Percentiles rank a stretch among this genome's conserved stretches.
phyloP scores from a whole-genome alignment of 2,888 invertebrate genomes.

The Nomada ferruginata region DNA sequence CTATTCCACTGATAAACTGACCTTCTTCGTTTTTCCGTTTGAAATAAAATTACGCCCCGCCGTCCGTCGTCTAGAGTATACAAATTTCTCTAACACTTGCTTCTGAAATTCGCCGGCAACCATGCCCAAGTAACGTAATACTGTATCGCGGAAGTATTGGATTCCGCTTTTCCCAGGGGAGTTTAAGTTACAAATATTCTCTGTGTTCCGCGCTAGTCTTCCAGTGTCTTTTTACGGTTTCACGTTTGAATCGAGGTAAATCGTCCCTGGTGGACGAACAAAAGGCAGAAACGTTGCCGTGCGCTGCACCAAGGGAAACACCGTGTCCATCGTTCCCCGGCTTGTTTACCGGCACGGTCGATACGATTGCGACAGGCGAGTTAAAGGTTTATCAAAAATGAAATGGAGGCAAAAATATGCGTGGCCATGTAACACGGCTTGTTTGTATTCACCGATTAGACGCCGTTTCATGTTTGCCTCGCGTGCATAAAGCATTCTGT shows the following conservation, averaged over 20 bases:
- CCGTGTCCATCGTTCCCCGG: background rate
- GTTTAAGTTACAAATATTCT: conserved; percentile 59
- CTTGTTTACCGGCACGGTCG: background rate
- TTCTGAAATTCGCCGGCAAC: conserved; percentile 29
- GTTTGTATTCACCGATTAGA: conserved; percentile 35
- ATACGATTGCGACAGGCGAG: background rate
- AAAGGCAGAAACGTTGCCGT: conserved; percentile 13
- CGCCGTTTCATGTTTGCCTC: conserved; percentile 25
- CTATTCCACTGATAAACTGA: background rate
- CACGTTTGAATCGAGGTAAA: conserved; percentile 41
- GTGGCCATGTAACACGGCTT: background rate
- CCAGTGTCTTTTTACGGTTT: conserved; percentile 29
- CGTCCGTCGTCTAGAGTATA: conserved; percentile 25
- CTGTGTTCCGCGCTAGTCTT: conserved; percentile 29
- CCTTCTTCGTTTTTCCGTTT: background rate
- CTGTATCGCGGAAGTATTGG: conserved; percentile 43
- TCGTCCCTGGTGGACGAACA: conserved; percentile 37
- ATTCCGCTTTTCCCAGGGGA: conserved; percentile 44
- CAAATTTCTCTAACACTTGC: conserved; percentile 35
- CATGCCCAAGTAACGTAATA: conserved; percentile 36
- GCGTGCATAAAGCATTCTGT: conserved; percentile 48
- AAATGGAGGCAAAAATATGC: background rate
- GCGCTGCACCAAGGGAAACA: background rate
- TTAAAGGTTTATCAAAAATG: conserved; percentile 25
- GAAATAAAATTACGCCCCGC: conserved; percentile 16